Conservation (phyloP, 2,113 vertebrate species). For the Cryptotis parvus region DNA sequence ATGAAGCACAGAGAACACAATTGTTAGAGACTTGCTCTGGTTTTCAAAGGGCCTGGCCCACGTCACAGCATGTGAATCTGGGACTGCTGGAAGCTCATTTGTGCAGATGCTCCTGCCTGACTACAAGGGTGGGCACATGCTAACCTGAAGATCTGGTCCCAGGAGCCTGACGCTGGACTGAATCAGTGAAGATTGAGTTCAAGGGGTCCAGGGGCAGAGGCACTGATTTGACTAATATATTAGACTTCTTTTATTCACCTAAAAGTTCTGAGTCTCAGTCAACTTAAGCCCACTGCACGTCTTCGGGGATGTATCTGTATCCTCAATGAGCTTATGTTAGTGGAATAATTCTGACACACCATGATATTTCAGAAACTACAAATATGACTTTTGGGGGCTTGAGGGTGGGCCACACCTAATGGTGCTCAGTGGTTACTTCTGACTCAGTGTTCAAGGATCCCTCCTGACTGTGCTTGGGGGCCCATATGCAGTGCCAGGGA, state of each 20-base stretch:
- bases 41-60: background rate
- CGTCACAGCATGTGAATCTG: background rate
- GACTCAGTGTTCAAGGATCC: too few species aligned
- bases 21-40: background rate
- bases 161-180: background rate
- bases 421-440: too few species aligned
- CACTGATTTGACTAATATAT: background rate
- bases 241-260: background rate
- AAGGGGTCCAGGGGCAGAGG: background rate
- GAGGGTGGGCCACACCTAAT: background rate
- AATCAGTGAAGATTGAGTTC: background rate
- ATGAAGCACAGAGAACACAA: conserved; percentile 18
- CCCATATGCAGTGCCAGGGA: background rate
- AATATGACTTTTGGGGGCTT: background rate
- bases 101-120: background rate
- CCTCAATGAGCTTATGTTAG: background rate
- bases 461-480: too few species aligned
- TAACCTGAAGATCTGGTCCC: too few species aligned
- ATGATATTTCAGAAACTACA: background rate
- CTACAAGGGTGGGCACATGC: fast-evolving
- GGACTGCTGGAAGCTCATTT: background rate
- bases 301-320: background rate
- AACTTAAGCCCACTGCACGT: background rate
- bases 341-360: background rate
- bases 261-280: background rate